Base-by-base conservation (phyloP, 1,140 invertebrate genomes). In the Caenorhabditis brenneri region DNA sequence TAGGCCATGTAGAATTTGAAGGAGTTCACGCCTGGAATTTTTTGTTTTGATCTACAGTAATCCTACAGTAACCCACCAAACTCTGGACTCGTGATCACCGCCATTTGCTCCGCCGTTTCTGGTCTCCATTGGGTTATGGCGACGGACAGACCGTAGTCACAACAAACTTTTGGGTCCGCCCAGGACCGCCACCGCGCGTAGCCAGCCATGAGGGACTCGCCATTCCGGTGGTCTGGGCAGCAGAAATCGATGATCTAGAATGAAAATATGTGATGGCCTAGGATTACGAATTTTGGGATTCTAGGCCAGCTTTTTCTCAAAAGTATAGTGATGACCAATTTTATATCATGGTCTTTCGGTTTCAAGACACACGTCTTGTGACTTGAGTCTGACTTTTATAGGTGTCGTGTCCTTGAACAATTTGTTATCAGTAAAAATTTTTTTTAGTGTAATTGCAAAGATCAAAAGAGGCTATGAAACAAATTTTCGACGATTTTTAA, bases 1-100 rank as follows among this genome's bases (percentile, higher is more conserved):
- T 98, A 98, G 0, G 97, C 96, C 95, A 99, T 96, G 91, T 97
- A 99, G 93, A 96, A 94, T 92, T 99, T 99, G 92, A 98, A 99
- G 0, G 96, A 98, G 92, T 98, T 99, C 31, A 99, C 92, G 2
- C 97, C 97, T 92, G 48, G 27, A 88, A 80, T 24, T 49, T 5
- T n/a, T n/a, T n/a, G 24, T 65, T n/a, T 74, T 4, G 19, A 36
- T n/a, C 9, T 36, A 19, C 5, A 74, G 19, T 24, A 24, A 4
- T n/a, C 19, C 19, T 10, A 55, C 53, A 29, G 42, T 80, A 27
- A 42, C 15, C 46, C 36, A 74, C 81, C 60, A 29, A 27, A 65
- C 9, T 86, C 80, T 1, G 49, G 49, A 9, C 49, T 46, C n/a
- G 80, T 81, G 5, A 81, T 33, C 29, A 42, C 19, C n/a, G 33